A percentile compares a stretch with the other conserved stretches of the same genome.
Conservation (phyloP, 2,888 invertebrate species). For the Drosophila monieri region DNA sequence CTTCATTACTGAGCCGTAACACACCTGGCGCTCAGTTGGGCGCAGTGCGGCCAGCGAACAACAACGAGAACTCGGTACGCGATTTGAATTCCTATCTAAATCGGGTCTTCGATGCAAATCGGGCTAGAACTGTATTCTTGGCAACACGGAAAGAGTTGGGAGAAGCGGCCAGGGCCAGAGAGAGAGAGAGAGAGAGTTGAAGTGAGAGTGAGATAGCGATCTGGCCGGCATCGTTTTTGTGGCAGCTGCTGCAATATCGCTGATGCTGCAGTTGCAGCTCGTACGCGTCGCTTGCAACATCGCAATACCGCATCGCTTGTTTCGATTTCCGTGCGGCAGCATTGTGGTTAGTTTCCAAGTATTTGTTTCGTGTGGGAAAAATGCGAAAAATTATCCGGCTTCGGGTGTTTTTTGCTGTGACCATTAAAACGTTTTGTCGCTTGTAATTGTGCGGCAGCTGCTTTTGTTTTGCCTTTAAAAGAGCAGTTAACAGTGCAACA, state of each 20-base stretch:
- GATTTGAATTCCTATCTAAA: conserved; percentile 24
- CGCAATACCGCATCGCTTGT: conserved; percentile 58
- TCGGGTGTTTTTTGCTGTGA: conserved; percentile 23
- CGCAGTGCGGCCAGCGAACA: conserved; percentile 66
- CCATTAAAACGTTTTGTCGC: conserved; percentile 71
- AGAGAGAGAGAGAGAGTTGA: conserved; percentile 46
- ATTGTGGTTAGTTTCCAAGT: conserved; percentile 22
- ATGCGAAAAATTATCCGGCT: conserved; percentile 51
- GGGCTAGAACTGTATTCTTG: conserved; percentile 49
- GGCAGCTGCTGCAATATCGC: conserved; percentile 31
- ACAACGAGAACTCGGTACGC: conserved; percentile 64
- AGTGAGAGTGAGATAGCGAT: conserved; percentile 42
- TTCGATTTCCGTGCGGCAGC: conserved; percentile 17
- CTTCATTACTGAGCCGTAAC: conserved; percentile 32
- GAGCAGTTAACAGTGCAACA: conserved; percentile 59
- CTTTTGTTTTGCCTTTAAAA: conserved; percentile 67
- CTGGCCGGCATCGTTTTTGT: conserved; percentile 21
- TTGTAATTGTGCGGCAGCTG: conserved; percentile 74
- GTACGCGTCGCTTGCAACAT: conserved; percentile 67
- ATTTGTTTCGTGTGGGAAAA: conserved; percentile 44
- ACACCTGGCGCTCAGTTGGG: conserved; percentile 76
- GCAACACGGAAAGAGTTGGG: conserved; percentile 22
- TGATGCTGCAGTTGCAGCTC: conserved; percentile 49
- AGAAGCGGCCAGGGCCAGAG: conserved; percentile 22
- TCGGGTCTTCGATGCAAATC: conserved; percentile 8